A percentile compares a stretch with the other conserved stretches of the same genome.
Evolutionary conservation across 2,113 vertebrate species (phyloP).

Genomic region (Irena cyanogastra): DNA sequence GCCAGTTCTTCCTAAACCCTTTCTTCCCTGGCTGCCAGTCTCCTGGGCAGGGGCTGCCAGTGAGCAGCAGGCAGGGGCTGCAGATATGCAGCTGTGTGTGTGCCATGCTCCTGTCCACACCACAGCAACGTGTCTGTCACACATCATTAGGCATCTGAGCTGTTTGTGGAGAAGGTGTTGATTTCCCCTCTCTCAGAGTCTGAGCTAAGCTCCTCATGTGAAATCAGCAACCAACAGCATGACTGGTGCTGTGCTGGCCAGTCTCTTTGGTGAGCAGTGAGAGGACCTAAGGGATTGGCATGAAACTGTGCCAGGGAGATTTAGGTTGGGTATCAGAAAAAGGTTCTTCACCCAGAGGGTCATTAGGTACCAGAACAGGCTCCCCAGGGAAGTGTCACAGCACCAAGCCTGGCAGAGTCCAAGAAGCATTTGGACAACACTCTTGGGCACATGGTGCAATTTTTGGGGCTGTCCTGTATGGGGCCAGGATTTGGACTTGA

Average conservation of each 20-base stretch:
- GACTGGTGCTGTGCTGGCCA: background rate
- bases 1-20: background rate
- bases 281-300: background rate
- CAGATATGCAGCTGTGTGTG: background rate
- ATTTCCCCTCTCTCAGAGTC: background rate
- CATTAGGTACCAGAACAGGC: background rate
- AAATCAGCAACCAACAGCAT: background rate
- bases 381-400: background rate
- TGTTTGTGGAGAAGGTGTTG: background rate
- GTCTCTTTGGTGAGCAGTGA: background rate
- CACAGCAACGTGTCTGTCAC: background rate
- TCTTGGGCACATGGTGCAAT: background rate
- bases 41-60: background rate
- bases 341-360: background rate
- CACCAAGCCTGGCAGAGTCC: background rate
- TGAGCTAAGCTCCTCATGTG: background rate
- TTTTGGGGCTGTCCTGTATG: background rate
- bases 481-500: background rate
- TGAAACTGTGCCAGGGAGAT: background rate
- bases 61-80: background rate
- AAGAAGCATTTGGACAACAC: background rate
- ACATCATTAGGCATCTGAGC: background rate
- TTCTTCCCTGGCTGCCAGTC: background rate
- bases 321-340: background rate
- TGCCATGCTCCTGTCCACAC: rapidly evolving